A percentile compares a stretch with the other conserved stretches of the same genome.
Evolutionary conservation across 2,888 invertebrate genomes (phyloP).

Genomic region (Luperina nickerlii): DNA sequence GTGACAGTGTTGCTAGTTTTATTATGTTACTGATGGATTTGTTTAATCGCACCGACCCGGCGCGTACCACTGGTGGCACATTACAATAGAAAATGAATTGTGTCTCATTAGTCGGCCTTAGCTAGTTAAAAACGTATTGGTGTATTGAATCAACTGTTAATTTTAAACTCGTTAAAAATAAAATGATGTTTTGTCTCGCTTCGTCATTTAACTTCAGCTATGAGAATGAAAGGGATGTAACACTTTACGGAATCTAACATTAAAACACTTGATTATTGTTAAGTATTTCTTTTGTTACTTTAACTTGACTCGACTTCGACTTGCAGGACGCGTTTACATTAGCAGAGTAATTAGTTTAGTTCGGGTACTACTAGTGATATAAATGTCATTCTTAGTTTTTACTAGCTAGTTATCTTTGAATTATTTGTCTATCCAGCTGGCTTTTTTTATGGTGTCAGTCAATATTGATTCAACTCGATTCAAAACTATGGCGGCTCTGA

Average conservation of each 20-base stretch:
- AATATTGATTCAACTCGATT: neutral
- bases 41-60: neutral
- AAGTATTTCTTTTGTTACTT: conserved; percentile 58
- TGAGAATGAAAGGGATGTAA: conserved; percentile 1
- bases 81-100: too few species aligned
- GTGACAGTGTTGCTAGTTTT: conserved; percentile 26
- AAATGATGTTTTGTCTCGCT: conserved; percentile 30
- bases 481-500: neutral
- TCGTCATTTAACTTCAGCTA: conserved; percentile 8
- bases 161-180: neutral
- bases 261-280: conserved; percentile 47
- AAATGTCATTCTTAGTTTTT: neutral
- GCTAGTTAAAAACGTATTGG: conserved; percentile 7
- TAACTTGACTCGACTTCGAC: conserved; percentile 34
- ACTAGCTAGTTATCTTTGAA: neutral
- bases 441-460: neutral
- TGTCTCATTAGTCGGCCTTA: too few species aligned
- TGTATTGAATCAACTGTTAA: conserved; percentile 20
- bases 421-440: neutral
- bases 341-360: conserved; percentile 15
- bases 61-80: too few species aligned
- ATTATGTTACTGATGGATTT: neutral
- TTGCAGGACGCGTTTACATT: conserved; percentile 33
- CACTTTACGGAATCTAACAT: conserved; percentile 26
- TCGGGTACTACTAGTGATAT: conserved; percentile 13